These are phyloP conservation scores for Hyposmocoma kahamanoa DNA, from an alignment of 1,140 invertebrate genomes.

Conservation along the genomic window DNA sequence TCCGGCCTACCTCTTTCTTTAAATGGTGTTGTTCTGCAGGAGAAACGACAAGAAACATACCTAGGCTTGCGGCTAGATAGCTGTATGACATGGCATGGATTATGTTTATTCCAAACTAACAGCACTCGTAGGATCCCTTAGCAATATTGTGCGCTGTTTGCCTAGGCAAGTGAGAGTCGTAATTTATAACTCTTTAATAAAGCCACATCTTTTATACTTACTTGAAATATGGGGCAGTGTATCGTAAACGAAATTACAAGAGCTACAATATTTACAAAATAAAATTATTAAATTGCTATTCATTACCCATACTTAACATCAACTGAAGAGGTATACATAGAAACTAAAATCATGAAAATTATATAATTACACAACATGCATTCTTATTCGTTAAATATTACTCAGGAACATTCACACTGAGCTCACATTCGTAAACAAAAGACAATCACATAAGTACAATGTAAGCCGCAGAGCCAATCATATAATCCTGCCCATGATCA, in stretches of 20 bases:
- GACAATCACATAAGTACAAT: not conserved
- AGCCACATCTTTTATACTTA: slow-evolving; percentile 9
- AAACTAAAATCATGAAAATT: slow-evolving; percentile 13
- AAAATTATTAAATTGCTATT: slow-evolving; percentile 15
- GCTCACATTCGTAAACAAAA: not conserved
- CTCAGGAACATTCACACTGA: slow-evolving; percentile 7
- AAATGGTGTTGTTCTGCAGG: slow-evolving; percentile 6
- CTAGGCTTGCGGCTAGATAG: slow-evolving; percentile 13
- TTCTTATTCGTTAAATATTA: slow-evolving; percentile 13
- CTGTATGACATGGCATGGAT: slow-evolving; percentile 7
- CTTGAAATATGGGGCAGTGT: slow-evolving; percentile 14
- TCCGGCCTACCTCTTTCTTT: slow-evolving; percentile 6
- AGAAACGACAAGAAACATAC: slow-evolving; percentile 13
- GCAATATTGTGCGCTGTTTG: not conserved
- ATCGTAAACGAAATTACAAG: slow-evolving; percentile 2
- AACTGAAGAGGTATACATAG: slow-evolving; percentile 11
- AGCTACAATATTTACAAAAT: slow-evolving; percentile 15
- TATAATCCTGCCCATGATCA: too few relatives aligned
- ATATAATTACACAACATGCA: slow-evolving; percentile 13
- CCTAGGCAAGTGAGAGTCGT: not conserved
- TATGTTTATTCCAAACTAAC: not conserved
- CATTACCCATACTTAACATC: slow-evolving; percentile 10
- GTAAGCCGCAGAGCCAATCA: too few relatives aligned
- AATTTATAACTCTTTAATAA: slow-evolving; percentile 11
- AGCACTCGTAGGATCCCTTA: not conserved